Conservation (phyloP, 2,113 vertebrate genomes). For the Myiagra hebetior region DNA sequence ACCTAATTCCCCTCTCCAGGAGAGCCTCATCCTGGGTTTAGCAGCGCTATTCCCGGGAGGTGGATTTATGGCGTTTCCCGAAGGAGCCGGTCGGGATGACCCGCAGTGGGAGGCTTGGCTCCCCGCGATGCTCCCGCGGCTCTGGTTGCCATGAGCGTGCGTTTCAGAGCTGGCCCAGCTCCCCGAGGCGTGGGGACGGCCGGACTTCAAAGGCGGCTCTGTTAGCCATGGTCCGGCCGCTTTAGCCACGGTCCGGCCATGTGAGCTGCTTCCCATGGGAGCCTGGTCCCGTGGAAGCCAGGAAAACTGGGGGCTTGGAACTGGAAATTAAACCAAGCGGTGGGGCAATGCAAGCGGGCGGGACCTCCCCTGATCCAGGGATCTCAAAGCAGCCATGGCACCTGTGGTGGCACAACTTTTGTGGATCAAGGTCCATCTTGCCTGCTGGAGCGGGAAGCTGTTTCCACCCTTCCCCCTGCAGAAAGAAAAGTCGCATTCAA, state of each 20-base stretch:
- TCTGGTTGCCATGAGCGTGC: fast-evolving
- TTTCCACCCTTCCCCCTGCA: slow-evolving; percentile 36
- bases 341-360: fast-evolving
- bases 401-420: background rate
- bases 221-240: background rate
- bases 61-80: background rate
- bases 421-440: background rate
- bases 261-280: background rate
- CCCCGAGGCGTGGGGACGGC: background rate
- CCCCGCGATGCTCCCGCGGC: fast-evolving
- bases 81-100: background rate
- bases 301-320: background rate
- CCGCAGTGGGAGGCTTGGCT: background rate
- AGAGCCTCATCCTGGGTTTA: background rate
- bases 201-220: background rate
- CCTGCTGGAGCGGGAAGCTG: background rate
- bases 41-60: fast-evolving
- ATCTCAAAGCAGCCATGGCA: background rate
- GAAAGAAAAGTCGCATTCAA: slow-evolving; percentile 19
- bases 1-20: background rate
- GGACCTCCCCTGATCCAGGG: background rate
- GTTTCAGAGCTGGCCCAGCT: background rate
- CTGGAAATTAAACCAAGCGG: background rate
- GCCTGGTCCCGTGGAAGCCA: background rate
- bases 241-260: background rate